Evolutionary conservation across 2,113 vertebrate genomes (phyloP).

Genomic region (Hucho hucho): DNA sequence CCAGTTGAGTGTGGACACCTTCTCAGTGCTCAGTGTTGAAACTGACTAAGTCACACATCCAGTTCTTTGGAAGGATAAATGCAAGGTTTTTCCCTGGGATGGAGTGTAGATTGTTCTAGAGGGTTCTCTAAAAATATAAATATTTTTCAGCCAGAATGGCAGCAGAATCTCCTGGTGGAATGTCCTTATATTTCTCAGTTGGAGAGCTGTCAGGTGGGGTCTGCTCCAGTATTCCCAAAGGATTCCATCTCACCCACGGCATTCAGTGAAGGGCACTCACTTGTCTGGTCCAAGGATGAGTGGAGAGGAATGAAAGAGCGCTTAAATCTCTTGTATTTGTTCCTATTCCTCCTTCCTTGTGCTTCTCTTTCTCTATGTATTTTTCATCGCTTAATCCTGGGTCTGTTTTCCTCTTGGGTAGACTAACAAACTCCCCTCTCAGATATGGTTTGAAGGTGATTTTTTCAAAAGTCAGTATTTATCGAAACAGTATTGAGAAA

Average conservation of each 20-base stretch:
- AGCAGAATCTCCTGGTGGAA: constrained; percentile 37
- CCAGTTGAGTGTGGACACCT: background rate
- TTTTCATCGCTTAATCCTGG: background rate
- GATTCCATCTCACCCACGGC: constrained; percentile 72
- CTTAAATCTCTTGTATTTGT: constrained; percentile 26
- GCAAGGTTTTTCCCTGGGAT: background rate
- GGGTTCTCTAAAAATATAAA: constrained; percentile 2
- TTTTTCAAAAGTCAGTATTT: background rate
- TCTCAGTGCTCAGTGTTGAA: background rate
- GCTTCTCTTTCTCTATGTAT: constrained; percentile 1
- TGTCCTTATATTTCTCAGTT: constrained; percentile 54
- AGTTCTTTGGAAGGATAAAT: background rate
- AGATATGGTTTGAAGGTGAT: background rate
- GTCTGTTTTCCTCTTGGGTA: background rate
- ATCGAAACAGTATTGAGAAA: background rate
- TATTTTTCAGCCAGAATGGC: constrained; percentile 19
- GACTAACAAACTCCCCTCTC: background rate
- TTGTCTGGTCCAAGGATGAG: constrained; percentile 51
- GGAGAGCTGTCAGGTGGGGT: constrained; percentile 72
- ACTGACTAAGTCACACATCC: background rate
- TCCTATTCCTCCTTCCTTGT: constrained; percentile 2
- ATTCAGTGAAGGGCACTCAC: constrained; percentile 51
- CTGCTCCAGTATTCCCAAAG: constrained; percentile 66
- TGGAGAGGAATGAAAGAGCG: constrained; percentile 32
- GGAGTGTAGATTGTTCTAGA: background rate